Evolutionary conservation across 2,888 invertebrate species (phyloP), one percentile per base, ranked within the genome.

Genomic region (Harpalus rufipes): DNA sequence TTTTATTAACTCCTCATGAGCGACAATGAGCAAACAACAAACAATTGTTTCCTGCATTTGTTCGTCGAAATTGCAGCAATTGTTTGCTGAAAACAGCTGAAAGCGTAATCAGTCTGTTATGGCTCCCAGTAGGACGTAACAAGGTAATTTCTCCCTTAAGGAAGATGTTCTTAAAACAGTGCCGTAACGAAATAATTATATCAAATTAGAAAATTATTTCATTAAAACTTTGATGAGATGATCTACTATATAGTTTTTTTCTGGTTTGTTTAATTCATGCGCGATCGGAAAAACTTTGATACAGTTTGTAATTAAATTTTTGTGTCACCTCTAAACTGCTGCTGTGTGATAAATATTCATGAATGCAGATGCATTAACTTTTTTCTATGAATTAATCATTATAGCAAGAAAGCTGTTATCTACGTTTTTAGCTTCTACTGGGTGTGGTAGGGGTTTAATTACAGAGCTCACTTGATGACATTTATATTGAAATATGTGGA

Each of bases 361-460:
- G 44, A 51, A 51, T 51, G 44, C 44, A 51, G 12, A 51, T 51
- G 44, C 44, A 51, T 32, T 32, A 32, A 32, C 44, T 51, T 51
- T 51, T 51, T 51, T 12, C 44, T 51, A 51, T 51, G 44, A 51
- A 51, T 51, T 51, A 51, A 51, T 51, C 44, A 51, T 51, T 51
- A 51, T 32, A 51, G 10, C 12, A 51, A 3, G 44, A 51, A 51
- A 51, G 44, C 2, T 51, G 10, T 44, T 51, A 12, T 51, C 8
- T 10, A 51, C 44, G 8, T 44, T 44, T 44, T 44, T 44, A 44
- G 25, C 25, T 2, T 44, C 44, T 44, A 1, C 44, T 44, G 44
- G 44, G 6, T 32, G 5, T 5, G 5, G 32, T 32, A 51, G 44
- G 8, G 44, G 44, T 12, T 51, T 51, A 51, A 12, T 51, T 12